These are phyloP conservation scores for Amblyopsis rosae DNA, from an alignment of 2,113 vertebrate species.

Conservation along the genomic window DNA sequence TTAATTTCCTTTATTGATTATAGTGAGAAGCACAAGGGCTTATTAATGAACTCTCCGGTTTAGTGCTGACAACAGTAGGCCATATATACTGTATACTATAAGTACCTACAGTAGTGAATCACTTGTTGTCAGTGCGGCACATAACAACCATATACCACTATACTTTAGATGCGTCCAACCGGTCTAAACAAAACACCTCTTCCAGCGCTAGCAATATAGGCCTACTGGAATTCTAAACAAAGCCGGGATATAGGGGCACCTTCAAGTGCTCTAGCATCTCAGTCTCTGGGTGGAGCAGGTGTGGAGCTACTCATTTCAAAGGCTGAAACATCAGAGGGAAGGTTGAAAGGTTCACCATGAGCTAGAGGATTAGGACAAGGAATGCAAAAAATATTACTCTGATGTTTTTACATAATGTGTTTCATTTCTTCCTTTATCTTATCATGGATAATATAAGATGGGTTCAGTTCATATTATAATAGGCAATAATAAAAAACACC, in stretches of 20 bases:
- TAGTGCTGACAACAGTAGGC: background rate
- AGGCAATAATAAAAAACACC: background rate
- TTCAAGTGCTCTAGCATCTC: constrained; percentile 42
- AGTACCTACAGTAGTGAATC: background rate
- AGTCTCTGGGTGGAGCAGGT: constrained; percentile 64
- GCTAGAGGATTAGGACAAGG: constrained; percentile 56
- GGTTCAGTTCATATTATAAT: background rate
- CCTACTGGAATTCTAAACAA: constrained; percentile 62
- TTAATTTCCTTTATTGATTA: background rate
- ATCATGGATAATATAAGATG: background rate
- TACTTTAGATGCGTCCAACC: background rate
- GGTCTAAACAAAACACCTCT: constrained; percentile 10
- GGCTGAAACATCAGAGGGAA: constrained; percentile 56
- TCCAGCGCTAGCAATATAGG: background rate
- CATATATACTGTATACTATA: too few relatives aligned
- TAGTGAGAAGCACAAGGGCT: too few relatives aligned
- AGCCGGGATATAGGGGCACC: constrained; percentile 37
- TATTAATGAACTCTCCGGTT: background rate
- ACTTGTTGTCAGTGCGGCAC: background rate
- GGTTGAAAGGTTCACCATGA: constrained; percentile 59
- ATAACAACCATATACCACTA: background rate
- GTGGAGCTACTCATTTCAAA: constrained; percentile 64
- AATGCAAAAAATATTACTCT: constrained; percentile 48
- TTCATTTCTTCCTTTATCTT: background rate
- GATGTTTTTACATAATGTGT: background rate